Base-by-base conservation (phyloP, 2,797 vertebrate species). In the Spinus olivaceus region DNA sequence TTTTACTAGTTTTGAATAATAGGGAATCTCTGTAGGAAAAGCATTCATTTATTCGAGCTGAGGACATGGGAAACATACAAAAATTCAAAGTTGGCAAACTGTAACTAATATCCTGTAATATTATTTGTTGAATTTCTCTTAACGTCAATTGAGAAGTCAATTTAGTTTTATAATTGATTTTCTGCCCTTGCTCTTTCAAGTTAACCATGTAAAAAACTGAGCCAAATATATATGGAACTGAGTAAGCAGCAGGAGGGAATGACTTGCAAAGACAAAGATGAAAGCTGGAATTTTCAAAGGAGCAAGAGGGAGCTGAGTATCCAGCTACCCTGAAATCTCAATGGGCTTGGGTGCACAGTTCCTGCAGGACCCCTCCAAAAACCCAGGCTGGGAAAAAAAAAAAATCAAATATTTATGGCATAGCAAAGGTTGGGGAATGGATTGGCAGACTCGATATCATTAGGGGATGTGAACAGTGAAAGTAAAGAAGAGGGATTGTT, bases 91-190 rank as follows among this genome's bases (percentile, higher is more conserved):
- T n/a, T 3, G 5, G 87, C 92, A 92, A 96, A 92, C 94, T 95
- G 95, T 96, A 96, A 94, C 95, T 97, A 96, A 97, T 95, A 94
- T 94, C 94, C 89, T 92, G 87, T 94, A 96, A 93, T 95, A 70
- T 88, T 96, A 95, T 96, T 97, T 97, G 95, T 96, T 92, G 92
- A 81, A 94, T 96, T 96, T 97, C 91, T 92, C 92, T 94, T 95
- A 96, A 96, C 37, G 80, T 96, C 95, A 93, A 88, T 95, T 96
- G 95, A 96, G 94, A 97, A 97, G 96, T 94, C 94, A 96, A 96
- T 94, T 95, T 96, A 96, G 95, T 94, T 96, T 94, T 94, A 84
- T 96, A 97, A 96, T 96, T 97, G 95, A 96, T 96, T 97, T 97
- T 96, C 92, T 96, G 96, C 94, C 89, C 82, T 94, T 84, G 91